Conservation (phyloP, 2,113 vertebrate genomes). For the Nesoenas mayeri region DNA sequence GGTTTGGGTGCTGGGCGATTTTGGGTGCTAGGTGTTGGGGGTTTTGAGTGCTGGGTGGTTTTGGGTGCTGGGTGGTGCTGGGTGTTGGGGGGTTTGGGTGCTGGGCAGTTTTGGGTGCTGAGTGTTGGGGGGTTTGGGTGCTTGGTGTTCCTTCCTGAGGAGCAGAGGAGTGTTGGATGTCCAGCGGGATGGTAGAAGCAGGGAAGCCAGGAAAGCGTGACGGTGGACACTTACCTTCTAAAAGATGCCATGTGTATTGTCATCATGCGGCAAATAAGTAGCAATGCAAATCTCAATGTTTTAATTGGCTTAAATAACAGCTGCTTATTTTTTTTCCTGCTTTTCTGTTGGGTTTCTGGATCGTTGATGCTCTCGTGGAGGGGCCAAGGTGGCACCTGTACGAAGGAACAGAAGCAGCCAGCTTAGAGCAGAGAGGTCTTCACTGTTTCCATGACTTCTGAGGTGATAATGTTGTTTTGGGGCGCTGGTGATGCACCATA, state of each 20-base stretch:
- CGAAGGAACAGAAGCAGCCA: background rate
- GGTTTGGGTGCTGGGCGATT: too few relatives aligned
- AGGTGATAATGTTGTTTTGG: background rate
- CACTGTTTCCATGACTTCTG: background rate
- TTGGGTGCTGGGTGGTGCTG: too few relatives aligned
- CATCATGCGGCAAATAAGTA: background rate
- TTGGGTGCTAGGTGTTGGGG: too few relatives aligned
- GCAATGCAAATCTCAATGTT: accelerated
- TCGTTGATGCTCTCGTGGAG: background rate
- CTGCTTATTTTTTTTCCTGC: background rate
- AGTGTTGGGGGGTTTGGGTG: too few relatives aligned
- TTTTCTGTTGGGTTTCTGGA: background rate
- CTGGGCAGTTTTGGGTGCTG: too few relatives aligned
- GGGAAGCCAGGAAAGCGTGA: background rate
- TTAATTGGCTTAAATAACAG: background rate
- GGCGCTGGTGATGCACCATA: background rate
- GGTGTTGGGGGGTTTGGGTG: too few relatives aligned
- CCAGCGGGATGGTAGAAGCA: background rate
- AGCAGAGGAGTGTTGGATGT: background rate
- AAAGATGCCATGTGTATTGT: accelerated
- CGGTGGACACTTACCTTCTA: background rate
- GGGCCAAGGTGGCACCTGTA: background rate
- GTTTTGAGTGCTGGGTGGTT: too few relatives aligned
- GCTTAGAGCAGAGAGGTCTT: background rate
- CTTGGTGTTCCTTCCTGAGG: background rate